These are phyloP conservation scores for Meloidogyne hapla DNA, from an alignment of 1,140 invertebrate species.

Conservation along the genomic window DNA sequence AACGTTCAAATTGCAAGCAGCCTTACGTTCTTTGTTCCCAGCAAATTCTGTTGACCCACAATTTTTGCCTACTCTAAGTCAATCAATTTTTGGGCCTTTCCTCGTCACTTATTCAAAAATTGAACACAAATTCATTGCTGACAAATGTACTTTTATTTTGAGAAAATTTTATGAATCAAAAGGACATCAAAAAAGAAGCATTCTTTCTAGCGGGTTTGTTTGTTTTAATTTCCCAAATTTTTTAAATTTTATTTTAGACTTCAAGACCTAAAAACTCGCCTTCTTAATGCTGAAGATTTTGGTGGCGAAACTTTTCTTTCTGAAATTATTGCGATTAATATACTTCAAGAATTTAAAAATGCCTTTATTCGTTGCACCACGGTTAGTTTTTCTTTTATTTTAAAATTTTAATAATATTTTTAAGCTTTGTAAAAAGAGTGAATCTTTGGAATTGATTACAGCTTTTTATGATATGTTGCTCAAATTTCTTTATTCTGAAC, in stretches of 20 bases:
- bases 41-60: slow-evolving; percentile 64
- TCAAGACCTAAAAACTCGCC: slow-evolving; percentile 86
- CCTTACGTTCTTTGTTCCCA: slow-evolving; percentile 76
- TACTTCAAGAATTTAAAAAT: slow-evolving; percentile 85
- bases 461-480: slow-evolving; percentile 83
- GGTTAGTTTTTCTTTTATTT: slow-evolving; percentile 65
- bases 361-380: slow-evolving; percentile 84
- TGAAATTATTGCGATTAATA: slow-evolving; percentile 87
- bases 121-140: slow-evolving; percentile 77
- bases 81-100: slow-evolving; percentile 45
- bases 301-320: slow-evolving; percentile 95
- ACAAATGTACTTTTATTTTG: slow-evolving; percentile 75
- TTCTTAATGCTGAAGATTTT: slow-evolving; percentile 84
- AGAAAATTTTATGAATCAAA: slow-evolving; percentile 87
- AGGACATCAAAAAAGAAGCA: slow-evolving; percentile 88
- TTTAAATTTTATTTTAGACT: slow-evolving; percentile 70
- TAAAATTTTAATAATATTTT: slow-evolving; percentile 49
- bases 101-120: slow-evolving; percentile 59
- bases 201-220: slow-evolving; percentile 71
- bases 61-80: slow-evolving; percentile 41
- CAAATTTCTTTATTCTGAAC: slow-evolving; percentile 82
- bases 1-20: slow-evolving; percentile 76
- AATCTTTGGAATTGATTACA: slow-evolving; percentile 77
- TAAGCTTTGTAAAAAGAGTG: slow-evolving; percentile 77
- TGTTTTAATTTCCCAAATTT: neutral